phyloP scores from a whole-genome alignment of 2,888 invertebrate species.

The Heliconius cydno region DNA sequence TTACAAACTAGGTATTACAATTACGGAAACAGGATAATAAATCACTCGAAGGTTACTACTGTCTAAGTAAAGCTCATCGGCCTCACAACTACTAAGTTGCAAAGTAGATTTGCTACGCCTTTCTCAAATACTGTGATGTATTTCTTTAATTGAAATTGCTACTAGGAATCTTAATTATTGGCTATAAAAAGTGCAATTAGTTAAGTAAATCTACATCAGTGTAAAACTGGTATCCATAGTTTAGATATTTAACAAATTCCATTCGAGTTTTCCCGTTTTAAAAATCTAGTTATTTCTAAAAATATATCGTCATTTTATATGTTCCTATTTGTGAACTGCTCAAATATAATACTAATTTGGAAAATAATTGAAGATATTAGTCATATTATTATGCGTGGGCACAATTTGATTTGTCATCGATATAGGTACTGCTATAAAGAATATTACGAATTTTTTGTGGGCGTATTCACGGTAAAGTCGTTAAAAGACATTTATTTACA shows the following conservation, averaged over 20 bases:
- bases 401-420: background rate
- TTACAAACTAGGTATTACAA: background rate
- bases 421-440: background rate
- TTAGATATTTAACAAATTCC: slow-evolving; percentile 20
- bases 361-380: background rate
- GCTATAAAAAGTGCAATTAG: slow-evolving; percentile 49
- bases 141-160: slow-evolving; percentile 23
- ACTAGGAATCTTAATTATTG: slow-evolving; percentile 39
- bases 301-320: too few relatives aligned
- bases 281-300: background rate
- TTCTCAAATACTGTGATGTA: slow-evolving; percentile 28
- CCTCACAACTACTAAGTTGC: slow-evolving; percentile 4
- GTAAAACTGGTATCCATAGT: slow-evolving; percentile 44
- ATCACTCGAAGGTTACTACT: background rate
- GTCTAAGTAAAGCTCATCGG: slow-evolving; percentile 1
- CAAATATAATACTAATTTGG: background rate
- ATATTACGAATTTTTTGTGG: background rate
- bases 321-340: background rate
- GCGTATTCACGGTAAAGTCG: background rate
- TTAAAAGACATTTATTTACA: slow-evolving; percentile 1
- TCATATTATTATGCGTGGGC: slow-evolving; percentile 3
- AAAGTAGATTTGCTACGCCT: slow-evolving; percentile 10
- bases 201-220: slow-evolving; percentile 47
- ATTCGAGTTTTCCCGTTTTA: background rate
- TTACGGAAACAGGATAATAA: background rate